These are phyloP conservation scores for Ctenopoma kingsleyae DNA, from an alignment of 2,797 vertebrate genomes.

Conservation along the genomic window DNA sequence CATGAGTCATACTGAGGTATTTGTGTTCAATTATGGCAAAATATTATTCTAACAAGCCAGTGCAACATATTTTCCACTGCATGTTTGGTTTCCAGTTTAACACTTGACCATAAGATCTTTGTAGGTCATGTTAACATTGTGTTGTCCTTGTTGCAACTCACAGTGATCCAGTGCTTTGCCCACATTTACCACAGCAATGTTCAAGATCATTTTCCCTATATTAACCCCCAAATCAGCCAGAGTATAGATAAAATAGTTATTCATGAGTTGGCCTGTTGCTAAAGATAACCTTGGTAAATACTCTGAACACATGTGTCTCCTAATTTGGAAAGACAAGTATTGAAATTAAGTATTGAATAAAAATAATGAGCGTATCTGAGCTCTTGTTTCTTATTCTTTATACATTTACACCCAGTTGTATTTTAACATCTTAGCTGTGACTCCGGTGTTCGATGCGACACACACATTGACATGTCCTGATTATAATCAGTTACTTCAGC, in stretches of 20 bases:
- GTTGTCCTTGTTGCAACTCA: constrained; percentile 26
- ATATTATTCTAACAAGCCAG: constrained; percentile 65
- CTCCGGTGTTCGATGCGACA: constrained; percentile 35
- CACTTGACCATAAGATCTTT: constrained; percentile 22
- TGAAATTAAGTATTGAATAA: no score
- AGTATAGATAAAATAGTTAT: constrained; percentile 67
- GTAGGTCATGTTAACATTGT: constrained; percentile 25
- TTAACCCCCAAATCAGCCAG: constrained; percentile 60
- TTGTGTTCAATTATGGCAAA: constrained; percentile 69
- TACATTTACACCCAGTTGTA: constrained; percentile 56
- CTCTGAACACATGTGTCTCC: constrained; percentile 56
- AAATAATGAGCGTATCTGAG: no score
- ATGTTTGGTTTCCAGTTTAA: constrained; percentile 48
- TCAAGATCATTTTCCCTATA: constrained; percentile 1
- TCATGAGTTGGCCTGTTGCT: constrained; percentile 58
- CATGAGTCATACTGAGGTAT: constrained; percentile 72
- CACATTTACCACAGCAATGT: constrained; percentile 24
- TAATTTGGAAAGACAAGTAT: constrained; percentile 45
- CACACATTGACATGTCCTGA: constrained; percentile 49
- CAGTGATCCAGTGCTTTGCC: constrained; percentile 14
- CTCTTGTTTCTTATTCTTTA: constrained; percentile 51
- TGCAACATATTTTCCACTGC: constrained; percentile 66
- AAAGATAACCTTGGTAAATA: constrained; percentile 67
- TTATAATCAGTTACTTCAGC: constrained; percentile 52
- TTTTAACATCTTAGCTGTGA: constrained; percentile 31